phyloP scores from a whole-genome alignment of 2,888 invertebrate species.

The Nudaria mundana region DNA sequence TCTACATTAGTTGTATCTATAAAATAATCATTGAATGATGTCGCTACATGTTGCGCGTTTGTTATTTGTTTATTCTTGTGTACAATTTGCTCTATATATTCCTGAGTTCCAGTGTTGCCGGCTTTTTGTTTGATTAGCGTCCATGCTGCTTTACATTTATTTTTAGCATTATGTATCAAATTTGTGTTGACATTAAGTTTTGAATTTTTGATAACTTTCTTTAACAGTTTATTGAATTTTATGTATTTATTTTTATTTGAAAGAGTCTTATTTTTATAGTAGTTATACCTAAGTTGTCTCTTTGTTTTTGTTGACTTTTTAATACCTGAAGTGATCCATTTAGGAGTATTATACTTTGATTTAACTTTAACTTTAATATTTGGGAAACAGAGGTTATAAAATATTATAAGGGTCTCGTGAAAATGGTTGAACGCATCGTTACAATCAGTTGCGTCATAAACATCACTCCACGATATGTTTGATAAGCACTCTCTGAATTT shows the following conservation, averaged over 20 bases:
- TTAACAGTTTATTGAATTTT: not conserved
- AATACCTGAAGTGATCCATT: slow-evolving; percentile 6
- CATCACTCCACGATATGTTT: not conserved
- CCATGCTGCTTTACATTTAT: too few species aligned
- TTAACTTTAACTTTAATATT: not conserved
- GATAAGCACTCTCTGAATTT: slow-evolving; percentile 3
- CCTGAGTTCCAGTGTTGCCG: not conserved
- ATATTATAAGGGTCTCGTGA: not conserved
- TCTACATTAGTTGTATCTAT: not conserved
- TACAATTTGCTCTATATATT: not conserved
- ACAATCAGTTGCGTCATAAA: not conserved
- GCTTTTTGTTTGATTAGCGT: too few species aligned
- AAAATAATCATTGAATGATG: not conserved
- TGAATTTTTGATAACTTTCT: not conserved
- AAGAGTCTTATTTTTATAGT: not conserved
- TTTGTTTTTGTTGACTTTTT: not conserved
- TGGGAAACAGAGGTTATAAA: slow-evolving; percentile 4
- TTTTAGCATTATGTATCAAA: too few species aligned
- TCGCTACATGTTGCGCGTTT: not conserved
- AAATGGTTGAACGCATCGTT: slow-evolving; percentile 2
- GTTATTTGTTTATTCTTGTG: too few species aligned
- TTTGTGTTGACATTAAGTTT: too few species aligned
- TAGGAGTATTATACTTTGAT: not conserved
- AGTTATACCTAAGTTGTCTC: too few species aligned
- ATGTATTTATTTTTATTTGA: not conserved